Evolutionary conservation across 2,888 invertebrate genomes (phyloP).

Genomic region (Galerucella calmariensis): DNA sequence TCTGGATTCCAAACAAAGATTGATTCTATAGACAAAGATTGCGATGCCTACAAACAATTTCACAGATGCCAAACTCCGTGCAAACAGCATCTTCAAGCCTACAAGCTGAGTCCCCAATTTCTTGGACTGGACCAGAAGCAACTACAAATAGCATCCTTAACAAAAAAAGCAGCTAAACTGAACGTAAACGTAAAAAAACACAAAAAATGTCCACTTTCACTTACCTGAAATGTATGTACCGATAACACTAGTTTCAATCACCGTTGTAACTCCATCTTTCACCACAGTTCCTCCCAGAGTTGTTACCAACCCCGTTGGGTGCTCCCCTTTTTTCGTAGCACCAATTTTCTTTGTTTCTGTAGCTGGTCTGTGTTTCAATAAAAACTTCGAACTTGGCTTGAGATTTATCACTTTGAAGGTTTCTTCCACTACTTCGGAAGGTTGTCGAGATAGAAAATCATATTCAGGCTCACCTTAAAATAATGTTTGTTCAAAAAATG

Average conservation of each 20-base stretch:
- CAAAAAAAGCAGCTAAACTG: too few species aligned
- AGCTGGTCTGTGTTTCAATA: slow-evolving; percentile 66
- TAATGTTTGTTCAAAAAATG: slow-evolving; percentile 53
- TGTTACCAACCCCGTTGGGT: slow-evolving; percentile 84
- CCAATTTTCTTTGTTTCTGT: slow-evolving; percentile 59
- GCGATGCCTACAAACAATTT: too few species aligned
- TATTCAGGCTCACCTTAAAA: slow-evolving; percentile 77
- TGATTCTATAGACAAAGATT: too few species aligned
- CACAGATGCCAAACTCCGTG: too few species aligned
- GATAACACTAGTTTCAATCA: slow-evolving; percentile 90
- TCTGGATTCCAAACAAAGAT: too few species aligned
- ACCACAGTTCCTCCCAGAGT: slow-evolving; percentile 85
- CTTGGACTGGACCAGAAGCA: too few species aligned
- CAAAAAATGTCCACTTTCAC: neutral
- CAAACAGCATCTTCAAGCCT: too few species aligned
- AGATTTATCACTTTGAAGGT: slow-evolving; percentile 86
- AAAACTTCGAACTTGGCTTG: slow-evolving; percentile 74
- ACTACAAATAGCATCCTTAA: too few species aligned
- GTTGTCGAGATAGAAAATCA: slow-evolving; percentile 85
- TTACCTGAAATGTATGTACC: slow-evolving; percentile 66
- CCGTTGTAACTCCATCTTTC: slow-evolving; percentile 83
- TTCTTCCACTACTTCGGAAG: slow-evolving; percentile 86
- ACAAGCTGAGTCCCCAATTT: too few species aligned
- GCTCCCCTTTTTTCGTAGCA: slow-evolving; percentile 68
- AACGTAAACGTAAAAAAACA: too few species aligned